phyloP scores from a whole-genome alignment of 1,140 invertebrate genomes.

The Achroia grisella region DNA sequence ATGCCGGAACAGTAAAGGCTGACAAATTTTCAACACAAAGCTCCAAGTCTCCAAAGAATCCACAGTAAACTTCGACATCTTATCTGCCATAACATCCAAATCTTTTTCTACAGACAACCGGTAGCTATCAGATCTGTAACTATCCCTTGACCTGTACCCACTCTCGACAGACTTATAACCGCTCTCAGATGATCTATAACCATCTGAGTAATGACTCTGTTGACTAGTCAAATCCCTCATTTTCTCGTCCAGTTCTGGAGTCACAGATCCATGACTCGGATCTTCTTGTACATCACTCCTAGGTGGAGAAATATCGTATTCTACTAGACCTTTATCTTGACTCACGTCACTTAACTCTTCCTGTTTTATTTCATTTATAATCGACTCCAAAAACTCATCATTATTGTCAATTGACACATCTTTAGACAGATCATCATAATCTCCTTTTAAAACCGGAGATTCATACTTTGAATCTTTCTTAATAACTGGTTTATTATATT shows the following conservation, averaged over 20 bases:
- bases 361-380: conserved; percentile 61
- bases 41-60: conserved; percentile 61
- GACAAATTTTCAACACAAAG: conserved; percentile 62
- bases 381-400: conserved; percentile 61
- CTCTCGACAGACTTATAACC: conserved; percentile 39
- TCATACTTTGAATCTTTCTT: conserved; percentile 26
- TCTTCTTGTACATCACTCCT: conserved; percentile 9
- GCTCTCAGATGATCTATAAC: conserved; percentile 40
- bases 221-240: conserved; percentile 22
- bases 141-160: conserved; percentile 16
- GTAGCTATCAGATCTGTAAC: conserved; percentile 21
- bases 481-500: conserved; percentile 25
- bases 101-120: conserved; percentile 45
- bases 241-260: conserved; percentile 46
- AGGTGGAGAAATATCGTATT: conserved; percentile 54
- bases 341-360: conserved; percentile 42
- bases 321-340: conserved; percentile 55
- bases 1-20: conserved; percentile 59
- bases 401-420: conserved; percentile 37
- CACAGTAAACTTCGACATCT: conserved; percentile 39
- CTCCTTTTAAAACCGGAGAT: conserved; percentile 25
- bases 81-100: conserved; percentile 21
- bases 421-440: conserved; percentile 26
- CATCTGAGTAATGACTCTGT: conserved; percentile 34
- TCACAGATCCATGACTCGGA: conserved; percentile 29